Evolutionary conservation across 2,113 vertebrate species (phyloP), one percentile per base, ranked within the genome.

Genomic region (Dunckerocampus dactyliophorus): DNA sequence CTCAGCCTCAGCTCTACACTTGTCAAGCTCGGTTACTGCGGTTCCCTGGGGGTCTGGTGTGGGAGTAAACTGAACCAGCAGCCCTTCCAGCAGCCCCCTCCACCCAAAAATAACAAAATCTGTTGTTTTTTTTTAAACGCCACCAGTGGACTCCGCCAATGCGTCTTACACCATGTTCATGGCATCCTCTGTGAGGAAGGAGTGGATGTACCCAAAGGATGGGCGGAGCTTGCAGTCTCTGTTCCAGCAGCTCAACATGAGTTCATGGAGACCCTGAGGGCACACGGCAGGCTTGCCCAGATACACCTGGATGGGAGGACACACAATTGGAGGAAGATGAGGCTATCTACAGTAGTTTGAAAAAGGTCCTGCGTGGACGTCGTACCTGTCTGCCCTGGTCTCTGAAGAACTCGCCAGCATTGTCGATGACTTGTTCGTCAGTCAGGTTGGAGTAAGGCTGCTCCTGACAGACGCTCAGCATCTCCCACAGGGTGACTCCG

Each of bases 401-500:
- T 80, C 94, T 85, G 89, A 96, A 96, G 86, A 96, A 94, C 82
- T 96, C 94, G 1, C 94, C 94, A 0, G 95, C 94, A 0, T 96
- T 97, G 86, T 95, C 94, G 4, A 97, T 96, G 77, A 97, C 95
- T 67, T 95, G 92, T 57, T 97, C 93, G 0, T 97, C 95, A 0
- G 93, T 96, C 37, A 96, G 92, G 74, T 89, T 89, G 72, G 92
- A 92, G 65, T 96, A 97, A 1, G 95, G 95, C 85, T 97, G 95
- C 73, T 95, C 92, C 72, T 95, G 91, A 76, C 95, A 97, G 64
- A 95, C 89, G 54, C 93, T 94, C 71, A 96, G 87, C 87, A 97
- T 94, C 84, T 96, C 95, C 95, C 95, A 97, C 65, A 96, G 89
- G 0, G 94, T 96, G 72, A 97, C 95, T 1, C 95, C 95, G 1